Evolutionary conservation across 2,113 vertebrate species (phyloP), one percentile per base, ranked within the genome.

Genomic region (Catharus minimus): DNA sequence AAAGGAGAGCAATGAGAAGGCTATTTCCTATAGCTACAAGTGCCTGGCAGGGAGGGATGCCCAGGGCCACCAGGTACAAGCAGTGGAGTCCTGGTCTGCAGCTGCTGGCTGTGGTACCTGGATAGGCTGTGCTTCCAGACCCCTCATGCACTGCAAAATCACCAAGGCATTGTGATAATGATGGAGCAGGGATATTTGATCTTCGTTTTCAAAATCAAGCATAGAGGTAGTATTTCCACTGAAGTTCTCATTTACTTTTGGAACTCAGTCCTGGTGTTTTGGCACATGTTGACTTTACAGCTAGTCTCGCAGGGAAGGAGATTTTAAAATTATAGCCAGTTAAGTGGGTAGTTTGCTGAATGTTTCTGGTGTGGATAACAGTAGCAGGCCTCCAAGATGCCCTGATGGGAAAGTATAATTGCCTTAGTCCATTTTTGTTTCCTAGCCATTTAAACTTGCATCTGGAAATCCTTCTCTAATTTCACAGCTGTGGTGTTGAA

Each of bases 211-310:
- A 66, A 84, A 91, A 62, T 46, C 38, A 64, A 93, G 36, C 21
- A 65, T 9, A 26, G 26, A 66, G 15, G 44, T 43, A 81, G 53
- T 8, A 23, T 85, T 93, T 74, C 74, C 28, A 56, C 36, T 23
- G 64, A 92, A 49, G 69, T 88, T 96, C 92, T 94, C 64, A 22
- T 72, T 66, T 79, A 64, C 57, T 89, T 95, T 86, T 95, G 90
- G 89, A 97, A 93, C 73, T 91, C 92, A 91, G 58, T 75, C 86
- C 89, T 49, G 49, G 86, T 93, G 79, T 80, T 94, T 95, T 96
- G 96, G 97, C 85, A 90, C 92, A 93, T 50, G 72, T 96, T 96
- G 94, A 92, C 96, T 97, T 97, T 96, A 97, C 88, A 95, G 83
- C 77, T 55, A 81, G 94, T 95, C 96, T 97, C 96, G 78, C 15